phyloP scores from a whole-genome alignment of 2,888 invertebrate species.

The Leucophenga maculata region DNA sequence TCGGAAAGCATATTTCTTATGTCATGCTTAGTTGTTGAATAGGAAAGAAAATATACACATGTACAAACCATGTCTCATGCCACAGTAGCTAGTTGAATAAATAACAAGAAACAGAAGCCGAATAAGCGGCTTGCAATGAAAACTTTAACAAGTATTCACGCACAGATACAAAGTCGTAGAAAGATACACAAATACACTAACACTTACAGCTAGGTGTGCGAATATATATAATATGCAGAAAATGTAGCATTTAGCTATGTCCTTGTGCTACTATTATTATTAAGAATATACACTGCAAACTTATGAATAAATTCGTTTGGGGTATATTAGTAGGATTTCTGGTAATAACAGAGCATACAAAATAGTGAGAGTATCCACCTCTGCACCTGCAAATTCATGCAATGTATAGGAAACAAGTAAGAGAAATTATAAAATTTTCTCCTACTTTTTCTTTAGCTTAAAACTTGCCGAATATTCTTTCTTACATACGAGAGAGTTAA shows the following conservation, averaged over 20 bases:
- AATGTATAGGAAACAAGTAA: no score
- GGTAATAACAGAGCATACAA: no score
- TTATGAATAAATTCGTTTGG: no score
- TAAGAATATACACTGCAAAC: conserved; percentile 44
- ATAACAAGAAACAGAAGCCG: conserved; percentile 8
- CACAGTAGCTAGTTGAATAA: neutral
- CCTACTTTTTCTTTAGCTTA: no score
- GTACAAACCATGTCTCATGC: conserved; percentile 14
- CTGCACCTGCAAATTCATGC: no score
- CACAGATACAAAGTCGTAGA: neutral
- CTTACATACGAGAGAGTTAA: no score
- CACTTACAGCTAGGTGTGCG: no score
- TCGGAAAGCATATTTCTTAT: conserved; percentile 49
- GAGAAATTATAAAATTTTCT: no score
- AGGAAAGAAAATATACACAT: conserved; percentile 27
- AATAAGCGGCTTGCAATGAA: conserved; percentile 2
- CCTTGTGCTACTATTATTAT: conserved; percentile 37
- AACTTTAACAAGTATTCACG: conserved; percentile 9
- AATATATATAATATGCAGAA: conserved; percentile 11
- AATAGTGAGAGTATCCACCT: no score
- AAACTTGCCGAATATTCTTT: no score
- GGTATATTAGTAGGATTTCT: no score
- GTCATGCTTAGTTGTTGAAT: conserved; percentile 57
- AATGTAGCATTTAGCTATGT: conserved; percentile 29
- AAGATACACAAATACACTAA: neutral